Conservation (phyloP, 2,797 vertebrate genomes). For the Pteronotus mesoamericanus region DNA sequence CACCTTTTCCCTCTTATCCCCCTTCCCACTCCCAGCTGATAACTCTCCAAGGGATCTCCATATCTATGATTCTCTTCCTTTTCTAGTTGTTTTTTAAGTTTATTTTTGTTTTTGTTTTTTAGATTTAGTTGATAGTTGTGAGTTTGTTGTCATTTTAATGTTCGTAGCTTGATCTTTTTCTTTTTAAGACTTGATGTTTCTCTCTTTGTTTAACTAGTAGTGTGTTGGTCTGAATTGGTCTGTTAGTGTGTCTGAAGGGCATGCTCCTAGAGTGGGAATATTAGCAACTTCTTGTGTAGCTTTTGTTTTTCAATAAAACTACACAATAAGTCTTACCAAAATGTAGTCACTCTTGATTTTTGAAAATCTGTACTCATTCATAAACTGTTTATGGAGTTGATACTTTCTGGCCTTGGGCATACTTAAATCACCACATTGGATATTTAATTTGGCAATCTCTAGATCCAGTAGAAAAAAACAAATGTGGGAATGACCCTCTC, state of each 20-base stretch:
- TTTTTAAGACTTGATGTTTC: not conserved
- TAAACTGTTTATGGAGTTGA: slow-evolving; percentile 4
- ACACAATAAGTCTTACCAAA: not conserved
- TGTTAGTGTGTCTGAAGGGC: not conserved
- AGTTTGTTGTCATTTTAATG: too few species aligned
- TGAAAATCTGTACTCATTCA: slow-evolving; percentile 33
- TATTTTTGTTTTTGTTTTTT: too few species aligned
- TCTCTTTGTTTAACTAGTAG: not conserved
- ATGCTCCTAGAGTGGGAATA: not conserved
- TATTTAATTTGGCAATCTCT: slow-evolving; percentile 13
- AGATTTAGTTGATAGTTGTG: too few species aligned
- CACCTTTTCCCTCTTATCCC: too few species aligned
- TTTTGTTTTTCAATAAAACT: slow-evolving; percentile 10
- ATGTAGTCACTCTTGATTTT: not conserved
- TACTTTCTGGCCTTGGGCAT: slow-evolving; percentile 18
- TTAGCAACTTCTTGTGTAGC: not conserved
- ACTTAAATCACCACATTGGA: not conserved
- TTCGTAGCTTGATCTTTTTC: too few species aligned
- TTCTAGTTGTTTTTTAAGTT: too few species aligned
- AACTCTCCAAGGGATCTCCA: too few species aligned
- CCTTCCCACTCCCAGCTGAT: too few species aligned
- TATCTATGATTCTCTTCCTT: too few species aligned
- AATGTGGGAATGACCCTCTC: not conserved
- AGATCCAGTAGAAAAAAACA: not conserved
- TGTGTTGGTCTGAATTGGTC: not conserved